A percentile compares a stretch with the other conserved stretches of the same genome.
These are phyloP conservation scores for Caenorhabditis sp. DNA, from an alignment of 2,888 invertebrate genomes.

Conservation along the genomic window DNA sequence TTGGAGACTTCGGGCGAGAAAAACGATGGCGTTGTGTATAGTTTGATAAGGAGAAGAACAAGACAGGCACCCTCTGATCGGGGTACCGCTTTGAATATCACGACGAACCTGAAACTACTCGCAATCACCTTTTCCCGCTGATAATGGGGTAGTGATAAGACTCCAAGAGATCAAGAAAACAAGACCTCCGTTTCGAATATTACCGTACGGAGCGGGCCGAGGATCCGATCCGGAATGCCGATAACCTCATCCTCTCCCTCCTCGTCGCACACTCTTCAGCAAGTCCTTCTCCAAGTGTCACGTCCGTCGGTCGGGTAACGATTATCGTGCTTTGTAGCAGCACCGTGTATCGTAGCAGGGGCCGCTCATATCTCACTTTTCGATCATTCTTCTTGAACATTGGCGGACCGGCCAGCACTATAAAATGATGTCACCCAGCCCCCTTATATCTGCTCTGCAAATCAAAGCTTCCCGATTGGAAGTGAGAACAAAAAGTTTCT, in stretches of 20 bases:
- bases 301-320: constrained; percentile 2
- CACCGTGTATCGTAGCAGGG: constrained; percentile 13
- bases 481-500: constrained; percentile 18
- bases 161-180: constrained; percentile 48
- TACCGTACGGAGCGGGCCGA: not conserved
- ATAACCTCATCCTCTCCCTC: not conserved
- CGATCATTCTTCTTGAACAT: constrained; percentile 41
- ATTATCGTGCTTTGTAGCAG: constrained; percentile 43
- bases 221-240: constrained; percentile 19
- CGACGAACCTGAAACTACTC: constrained; percentile 28
- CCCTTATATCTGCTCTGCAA: constrained; percentile 8
- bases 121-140: constrained; percentile 32
- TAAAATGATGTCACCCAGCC: constrained; percentile 47
- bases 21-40: constrained; percentile 25
- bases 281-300: not conserved
- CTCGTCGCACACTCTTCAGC: not conserved
- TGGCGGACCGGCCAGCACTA: constrained; percentile 20
- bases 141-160: constrained; percentile 35
- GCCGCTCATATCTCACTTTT: constrained; percentile 18
- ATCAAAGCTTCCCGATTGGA: constrained; percentile 29
- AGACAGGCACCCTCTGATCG: constrained; percentile 28
- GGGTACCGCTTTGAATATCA: constrained; percentile 39
- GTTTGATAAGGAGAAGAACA: constrained; percentile 29
- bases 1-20: constrained; percentile 10
- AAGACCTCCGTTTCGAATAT: not conserved